Base-by-base conservation (phyloP, 2,888 invertebrate genomes). In the Podabrus alpinus region DNA sequence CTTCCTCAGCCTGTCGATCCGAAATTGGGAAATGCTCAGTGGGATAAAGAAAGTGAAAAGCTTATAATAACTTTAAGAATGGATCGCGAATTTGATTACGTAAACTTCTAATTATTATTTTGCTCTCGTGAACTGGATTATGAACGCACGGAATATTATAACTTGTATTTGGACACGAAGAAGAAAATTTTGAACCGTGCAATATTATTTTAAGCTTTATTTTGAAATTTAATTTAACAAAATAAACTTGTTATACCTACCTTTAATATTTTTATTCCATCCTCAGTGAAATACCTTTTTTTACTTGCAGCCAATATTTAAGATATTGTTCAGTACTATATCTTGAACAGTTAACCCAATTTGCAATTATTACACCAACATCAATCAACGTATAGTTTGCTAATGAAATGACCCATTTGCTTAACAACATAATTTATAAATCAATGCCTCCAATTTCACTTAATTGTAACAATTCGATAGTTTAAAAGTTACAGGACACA, bases 1-100 rank as follows among this genome's bases (percentile, higher is more conserved):
- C 89, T 97, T 25, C 95, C 95, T 0, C 96, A 97, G 83, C 91
- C 91, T 0, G 93, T 97, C 9, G 91, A 97, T 86, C 94, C 95
- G 9, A 94, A 96, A 84, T 88, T 88, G 25, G 95, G 95, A 3
- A 92, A 92, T 77, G 97, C 97, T 0, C 91, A 92, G 82, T 97
- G 95, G 92, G 92, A 95, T 83, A 83, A 88, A 1, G 90, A 91
- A 10, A 87, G 88, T 19, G 91, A 92, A 80, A 91, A 90, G 62
- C 88, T 97, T 74, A 89, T 91, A 71, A 88, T 97, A 64, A 94
- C 93, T 7, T 88, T 97, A 68, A 90, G 90, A 76, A 89, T 97
- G 86, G 89, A 91, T 75, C 90, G 97, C 73, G 97, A 97, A 86
- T 92, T 94, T 80, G 97, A 97, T 88, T 93, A 90, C 85, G 88